Evolutionary conservation across 1,140 invertebrate species (phyloP).

Genomic region (Bombus confusus): DNA sequence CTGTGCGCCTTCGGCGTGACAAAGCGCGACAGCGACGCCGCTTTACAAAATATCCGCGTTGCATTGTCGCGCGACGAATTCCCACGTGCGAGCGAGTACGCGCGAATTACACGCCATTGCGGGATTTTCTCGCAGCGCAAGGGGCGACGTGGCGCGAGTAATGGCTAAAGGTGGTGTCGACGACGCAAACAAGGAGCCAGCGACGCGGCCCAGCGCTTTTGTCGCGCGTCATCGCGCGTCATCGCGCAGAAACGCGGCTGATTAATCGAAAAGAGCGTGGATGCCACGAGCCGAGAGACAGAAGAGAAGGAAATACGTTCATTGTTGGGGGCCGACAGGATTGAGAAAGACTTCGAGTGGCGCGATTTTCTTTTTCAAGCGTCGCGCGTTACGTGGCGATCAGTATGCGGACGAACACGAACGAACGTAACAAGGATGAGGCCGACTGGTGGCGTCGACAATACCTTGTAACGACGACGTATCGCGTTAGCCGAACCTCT

Average conservation of each 20-base stretch:
- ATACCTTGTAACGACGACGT: not conserved
- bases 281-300: not conserved
- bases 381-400: no score
- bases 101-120: not conserved
- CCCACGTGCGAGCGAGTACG: conserved; percentile 24
- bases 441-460: not conserved
- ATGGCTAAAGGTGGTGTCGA: not conserved
- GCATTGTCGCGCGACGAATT: conserved; percentile 40
- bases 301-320: not conserved
- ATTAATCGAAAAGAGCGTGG: conserved; percentile 25
- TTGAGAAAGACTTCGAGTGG: not conserved
- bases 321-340: not conserved
- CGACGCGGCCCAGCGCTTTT: not conserved
- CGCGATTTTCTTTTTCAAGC: not conserved
- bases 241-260: not conserved
- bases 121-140: no score
- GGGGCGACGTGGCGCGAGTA: no score
- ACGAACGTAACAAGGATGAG: no score
- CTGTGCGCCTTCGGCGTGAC: conserved; percentile 1
- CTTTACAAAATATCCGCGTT: conserved; percentile 35
- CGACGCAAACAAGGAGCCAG: not conserved
- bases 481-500: not conserved
- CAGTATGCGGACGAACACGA: no score
- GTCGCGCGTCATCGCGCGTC: not conserved
- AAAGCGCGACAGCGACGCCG: conserved; percentile 17